Conservation (phyloP, 1,140 invertebrate species). For the Hycleus phaleratus region DNA sequence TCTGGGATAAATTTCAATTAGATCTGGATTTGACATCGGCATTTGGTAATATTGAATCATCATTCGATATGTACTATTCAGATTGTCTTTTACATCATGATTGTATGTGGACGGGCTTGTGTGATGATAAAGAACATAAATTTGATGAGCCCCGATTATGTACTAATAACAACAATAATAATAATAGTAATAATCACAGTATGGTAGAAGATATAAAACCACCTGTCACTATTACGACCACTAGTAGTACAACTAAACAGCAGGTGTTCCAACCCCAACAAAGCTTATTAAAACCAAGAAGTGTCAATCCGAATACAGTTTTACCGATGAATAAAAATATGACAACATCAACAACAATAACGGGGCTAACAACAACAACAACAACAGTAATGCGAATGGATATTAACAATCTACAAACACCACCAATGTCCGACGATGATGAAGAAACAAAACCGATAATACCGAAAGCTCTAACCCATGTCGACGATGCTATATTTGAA, state of each 20-base stretch:
- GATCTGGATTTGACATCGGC: constrained; percentile 9
- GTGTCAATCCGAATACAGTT: constrained; percentile 22
- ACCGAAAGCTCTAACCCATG: neutral
- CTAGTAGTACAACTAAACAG: neutral
- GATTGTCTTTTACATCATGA: constrained; percentile 49
- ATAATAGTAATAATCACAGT: neutral
- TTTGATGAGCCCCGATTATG: constrained; percentile 17
- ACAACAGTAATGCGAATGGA: constrained; percentile 8
- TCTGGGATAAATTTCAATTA: constrained; percentile 36
- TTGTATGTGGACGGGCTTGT: constrained; percentile 60
- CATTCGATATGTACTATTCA: neutral
- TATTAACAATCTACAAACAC: constrained; percentile 25
- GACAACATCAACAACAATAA: neutral
- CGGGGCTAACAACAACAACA: constrained; percentile 33
- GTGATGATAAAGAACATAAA: constrained; percentile 46
- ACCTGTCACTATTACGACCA: constrained; percentile 30
- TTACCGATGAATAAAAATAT: constrained; percentile 13
- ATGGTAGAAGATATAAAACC: constrained; percentile 23
- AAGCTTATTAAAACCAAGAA: constrained; percentile 13
- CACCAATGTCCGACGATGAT: constrained; percentile 41
- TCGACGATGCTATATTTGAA: constrained; percentile 3
- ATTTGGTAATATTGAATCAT: neutral
- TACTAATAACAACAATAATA: neutral
- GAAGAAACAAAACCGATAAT: constrained; percentile 22
- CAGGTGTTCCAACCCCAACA: constrained; percentile 7